A percentile compares a stretch with the other conserved stretches of the same genome.
These are phyloP conservation scores for Dendrocincla fuliginosa DNA, from an alignment of 2,797 vertebrate species.

Conservation along the genomic window DNA sequence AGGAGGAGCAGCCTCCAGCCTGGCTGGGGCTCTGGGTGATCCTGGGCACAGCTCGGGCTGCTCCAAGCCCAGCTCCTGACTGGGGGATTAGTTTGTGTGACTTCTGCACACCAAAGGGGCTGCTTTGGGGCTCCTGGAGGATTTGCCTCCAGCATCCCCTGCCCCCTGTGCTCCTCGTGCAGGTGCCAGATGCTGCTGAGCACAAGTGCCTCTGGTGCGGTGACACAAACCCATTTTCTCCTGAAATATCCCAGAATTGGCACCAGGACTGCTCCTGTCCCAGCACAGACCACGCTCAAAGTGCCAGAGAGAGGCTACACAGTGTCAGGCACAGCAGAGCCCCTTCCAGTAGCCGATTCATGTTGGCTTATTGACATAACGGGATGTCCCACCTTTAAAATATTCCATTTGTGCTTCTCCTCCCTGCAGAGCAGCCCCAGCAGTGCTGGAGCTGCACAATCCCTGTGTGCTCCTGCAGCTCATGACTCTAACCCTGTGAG, in stretches of 20 bases:
- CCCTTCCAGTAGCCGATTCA: accelerated
- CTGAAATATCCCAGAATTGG: not conserved
- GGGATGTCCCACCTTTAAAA: not conserved
- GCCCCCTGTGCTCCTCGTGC: not conserved
- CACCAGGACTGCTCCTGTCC: not conserved
- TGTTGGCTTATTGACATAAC: not conserved
- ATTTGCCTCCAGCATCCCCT: not conserved
- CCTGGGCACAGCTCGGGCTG: not conserved
- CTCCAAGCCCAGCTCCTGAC: not conserved
- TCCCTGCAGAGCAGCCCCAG: not conserved
- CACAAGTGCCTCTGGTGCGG: not conserved
- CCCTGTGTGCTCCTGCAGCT: conserved; percentile 66
- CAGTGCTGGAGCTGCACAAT: conserved; percentile 35
- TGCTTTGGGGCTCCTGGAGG: not conserved
- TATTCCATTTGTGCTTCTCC: not conserved
- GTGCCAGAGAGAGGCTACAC: accelerated
- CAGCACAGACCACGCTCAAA: not conserved
- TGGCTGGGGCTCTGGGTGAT: not conserved
- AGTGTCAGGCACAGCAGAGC: not conserved
- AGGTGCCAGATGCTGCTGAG: not conserved
- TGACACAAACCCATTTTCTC: not conserved
- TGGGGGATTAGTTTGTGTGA: not conserved
- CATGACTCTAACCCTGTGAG: conserved; percentile 56
- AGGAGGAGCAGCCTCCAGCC: not conserved
- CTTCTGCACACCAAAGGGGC: too few relatives aligned